Base-by-base conservation (phyloP, 2,888 invertebrate species). In the Autographa pulchrina region DNA sequence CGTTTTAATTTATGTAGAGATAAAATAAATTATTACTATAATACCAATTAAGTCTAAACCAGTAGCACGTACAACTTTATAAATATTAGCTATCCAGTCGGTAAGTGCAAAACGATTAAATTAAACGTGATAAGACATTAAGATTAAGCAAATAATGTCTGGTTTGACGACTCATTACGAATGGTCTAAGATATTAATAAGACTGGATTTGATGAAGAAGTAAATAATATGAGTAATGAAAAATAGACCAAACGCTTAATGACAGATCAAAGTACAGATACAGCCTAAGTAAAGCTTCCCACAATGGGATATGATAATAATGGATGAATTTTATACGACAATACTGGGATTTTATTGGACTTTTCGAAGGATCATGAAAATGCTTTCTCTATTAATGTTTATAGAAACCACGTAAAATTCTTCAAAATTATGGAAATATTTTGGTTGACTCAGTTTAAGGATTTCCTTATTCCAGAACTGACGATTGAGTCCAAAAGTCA, bases 51-150 rank as follows among this genome's bases (percentile, higher is more conserved):
- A n/a, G 6, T 35, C 9, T n/a, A 65, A 68, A 72, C 59, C 72
- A 76, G 73, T 72, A 76, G 82, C 77, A 72, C 59, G 58, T 54
- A 70, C 43, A 62, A 56, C 59, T 52, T 14, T 20, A 58, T 68
- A 61, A 74, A 79, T 82, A 79, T 67, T 67, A 35, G 20, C 31
- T 41, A 16, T 63, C 16, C 14, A 61, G 32, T 62, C 48, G 14
- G 20, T 62, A 64, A 32, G 65, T 72, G 70, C 41, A 67, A 70
- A 70, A 74, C 63, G 63, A 73, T 60, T 31, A 71, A 79, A 65
- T 64, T 58, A 59, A 4, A 62, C 58, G 56, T 70, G 58, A 68
- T 74, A 20, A 20, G 9, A 41, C 18, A 70, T 68, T 63, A 60
- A 32, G 25, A 74, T 62, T 62, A 9, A 35, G 59, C 58, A 72